Evolutionary conservation across 2,888 invertebrate species (phyloP).

Genomic region (Scaptomyza caliginosa): DNA sequence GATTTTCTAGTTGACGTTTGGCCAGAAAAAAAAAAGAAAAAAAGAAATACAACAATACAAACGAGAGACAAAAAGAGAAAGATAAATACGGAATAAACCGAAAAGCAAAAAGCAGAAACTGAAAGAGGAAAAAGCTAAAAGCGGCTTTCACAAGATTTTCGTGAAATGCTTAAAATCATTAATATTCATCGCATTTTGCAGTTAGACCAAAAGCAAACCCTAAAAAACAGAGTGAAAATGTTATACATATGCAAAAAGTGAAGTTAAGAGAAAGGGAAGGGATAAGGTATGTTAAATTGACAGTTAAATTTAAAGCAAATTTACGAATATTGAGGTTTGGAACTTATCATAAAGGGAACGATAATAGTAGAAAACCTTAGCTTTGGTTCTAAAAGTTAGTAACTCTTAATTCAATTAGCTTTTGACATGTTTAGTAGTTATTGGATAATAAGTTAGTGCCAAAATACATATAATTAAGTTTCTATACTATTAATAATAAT

Average conservation of each 20-base stretch:
- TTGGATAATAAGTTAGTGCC: slow-evolving; percentile 14
- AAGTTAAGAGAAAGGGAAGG: neutral
- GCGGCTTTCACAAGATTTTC: slow-evolving; percentile 38
- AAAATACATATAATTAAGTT: slow-evolving; percentile 32
- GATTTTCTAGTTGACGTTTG: slow-evolving; percentile 76
- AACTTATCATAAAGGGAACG: neutral
- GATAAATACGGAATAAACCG: slow-evolving; percentile 37
- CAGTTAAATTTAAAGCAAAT: neutral
- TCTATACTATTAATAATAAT: slow-evolving; percentile 28
- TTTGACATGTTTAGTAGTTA: slow-evolving; percentile 9
- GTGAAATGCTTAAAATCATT: slow-evolving; percentile 70
- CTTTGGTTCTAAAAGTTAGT: neutral
- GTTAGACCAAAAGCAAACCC: slow-evolving; percentile 23
- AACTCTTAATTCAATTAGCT: slow-evolving; percentile 12
- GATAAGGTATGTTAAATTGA: too few relatives aligned
- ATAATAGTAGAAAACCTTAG: neutral
- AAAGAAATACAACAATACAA: neutral
- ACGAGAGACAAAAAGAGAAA: slow-evolving; percentile 1
- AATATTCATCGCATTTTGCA: slow-evolving; percentile 78
- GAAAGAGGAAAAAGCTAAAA: slow-evolving; percentile 34
- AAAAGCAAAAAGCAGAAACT: slow-evolving; percentile 21
- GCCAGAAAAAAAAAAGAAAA: slow-evolving; percentile 13
- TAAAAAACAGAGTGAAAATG: neutral
- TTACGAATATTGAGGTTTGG: neutral
- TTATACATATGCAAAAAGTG: slow-evolving; percentile 28